Conservation (phyloP, 2,797 vertebrate genomes). For the Calcarius lapponicus region DNA sequence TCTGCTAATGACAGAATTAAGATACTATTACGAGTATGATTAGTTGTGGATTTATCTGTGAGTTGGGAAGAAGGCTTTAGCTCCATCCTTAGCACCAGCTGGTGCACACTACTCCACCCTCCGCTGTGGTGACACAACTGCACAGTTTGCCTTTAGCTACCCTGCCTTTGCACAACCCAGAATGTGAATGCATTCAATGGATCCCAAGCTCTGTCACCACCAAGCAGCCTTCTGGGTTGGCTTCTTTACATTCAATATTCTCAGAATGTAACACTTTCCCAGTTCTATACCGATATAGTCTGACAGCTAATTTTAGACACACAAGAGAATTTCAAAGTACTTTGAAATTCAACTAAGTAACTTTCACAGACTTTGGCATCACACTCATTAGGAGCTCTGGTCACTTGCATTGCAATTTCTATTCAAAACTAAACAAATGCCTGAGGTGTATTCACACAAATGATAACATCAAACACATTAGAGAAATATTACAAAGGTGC, state of each 20-base stretch:
- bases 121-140: background rate
- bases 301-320: constrained; percentile 10
- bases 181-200: background rate
- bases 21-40: background rate
- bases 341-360: background rate
- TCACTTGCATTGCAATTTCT: background rate
- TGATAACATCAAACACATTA: background rate
- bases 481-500: background rate
- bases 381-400: background rate
- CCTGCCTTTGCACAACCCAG: background rate
- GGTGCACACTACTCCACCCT: background rate
- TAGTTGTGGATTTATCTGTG: background rate
- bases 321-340: background rate
- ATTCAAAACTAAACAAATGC: background rate
- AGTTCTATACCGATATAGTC: background rate
- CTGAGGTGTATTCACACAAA: background rate
- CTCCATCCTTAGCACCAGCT: background rate
- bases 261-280: background rate
- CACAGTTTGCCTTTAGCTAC: background rate
- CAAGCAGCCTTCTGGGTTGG: background rate
- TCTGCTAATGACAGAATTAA: background rate
- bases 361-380: background rate
- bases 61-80: background rate
- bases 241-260: background rate
- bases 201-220: background rate